Base-by-base conservation (phyloP, 2,113 vertebrate genomes). In the Ranitomeya variabilis region DNA sequence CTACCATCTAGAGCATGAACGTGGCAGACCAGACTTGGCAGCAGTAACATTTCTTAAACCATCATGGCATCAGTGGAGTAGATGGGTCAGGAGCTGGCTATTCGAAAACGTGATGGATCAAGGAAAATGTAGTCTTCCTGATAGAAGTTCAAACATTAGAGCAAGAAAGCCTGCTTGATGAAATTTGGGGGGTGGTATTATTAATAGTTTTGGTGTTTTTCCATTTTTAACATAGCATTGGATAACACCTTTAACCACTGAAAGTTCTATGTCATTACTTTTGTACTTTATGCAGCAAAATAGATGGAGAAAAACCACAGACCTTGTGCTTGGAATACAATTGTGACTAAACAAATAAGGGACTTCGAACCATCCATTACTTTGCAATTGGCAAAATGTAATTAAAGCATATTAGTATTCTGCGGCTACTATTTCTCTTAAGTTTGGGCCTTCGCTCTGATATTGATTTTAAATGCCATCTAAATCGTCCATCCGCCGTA, bases 391-490 rank as follows among this genome's bases (percentile, higher is more conserved):
- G 80, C 80, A 83, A 66, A 67, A 66, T 83, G 37, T 83, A 83
- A 83, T 83, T 83, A 83, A 83, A 67, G 45, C 57, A 51, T 31
- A 66, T 83, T 83, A 83, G 57, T 31, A 83, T 83, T 83, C 80
- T 1, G 21, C 60, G 0, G 19, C 16, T 66, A 60, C 80, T 83
- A 51, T 83, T 66, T 83, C 37, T 51, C 60, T 83, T 83, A 83
- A 67, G 80, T 83, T 67, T 60, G 62, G 80, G 18, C 62, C 31
- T 52, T 83, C 80, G 80, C 31, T 83, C 80, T 51, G 4, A 67
- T 64, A 83, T 83, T 62, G 80, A 83, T 83, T 83, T 66, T 12
- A 83, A 51, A 66, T 66, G 80, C 80, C 80, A 67, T 19, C 60
- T 51, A 52, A 37, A 66, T 52, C 19, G 31, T 64, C 80, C 37